Base-by-base conservation (phyloP, 30 jellyfish, hydroid and myxozoan genomes). In the Morbakka virulenta region DNA sequence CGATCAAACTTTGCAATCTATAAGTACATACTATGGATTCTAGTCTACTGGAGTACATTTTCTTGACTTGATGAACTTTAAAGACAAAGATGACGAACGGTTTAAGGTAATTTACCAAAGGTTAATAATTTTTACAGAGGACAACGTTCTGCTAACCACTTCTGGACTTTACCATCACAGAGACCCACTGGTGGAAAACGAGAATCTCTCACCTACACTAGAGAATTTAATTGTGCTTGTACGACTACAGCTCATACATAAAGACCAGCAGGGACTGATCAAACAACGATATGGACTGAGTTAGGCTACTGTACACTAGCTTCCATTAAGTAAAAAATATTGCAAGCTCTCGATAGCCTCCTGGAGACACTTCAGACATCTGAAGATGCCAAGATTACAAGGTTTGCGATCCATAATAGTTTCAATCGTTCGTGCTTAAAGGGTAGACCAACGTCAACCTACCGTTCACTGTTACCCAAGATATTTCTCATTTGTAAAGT, bases 41-140 rank as follows among this genome's bases (percentile, higher is more conserved):
- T n/a, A n/a, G n/a, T n/a, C n/a, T n/a, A n/a, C n/a, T n/a, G n/a
- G n/a, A n/a, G n/a, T n/a, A n/a, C n/a, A n/a, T n/a, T n/a, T n/a
- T n/a, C n/a, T n/a, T n/a, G n/a, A n/a, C n/a, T n/a, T n/a, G n/a
- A n/a, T n/a, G n/a, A n/a, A n/a, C n/a, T n/a, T n/a, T n/a, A n/a
- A n/a, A n/a, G n/a, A n/a, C n/a, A n/a, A n/a, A n/a, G n/a, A n/a
- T n/a, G n/a, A n/a, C n/a, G n/a, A n/a, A n/a, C n/a, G n/a, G n/a
- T n/a, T n/a, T n/a, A n/a, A n/a, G n/a, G n/a, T n/a, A n/a, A n/a
- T 74, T 29, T 74, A 25, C 86, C 86, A 74, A 28, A 81, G 84
- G 21, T 2, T 74, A 3, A 74, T 52, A 35, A 81, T 81, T 17
- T 74, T 74, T 17, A 25, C 30, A 26, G 86, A 74, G 63, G 86